Conservation (phyloP, 2,888 invertebrate species). For the Nephrotoma guestfalica region DNA sequence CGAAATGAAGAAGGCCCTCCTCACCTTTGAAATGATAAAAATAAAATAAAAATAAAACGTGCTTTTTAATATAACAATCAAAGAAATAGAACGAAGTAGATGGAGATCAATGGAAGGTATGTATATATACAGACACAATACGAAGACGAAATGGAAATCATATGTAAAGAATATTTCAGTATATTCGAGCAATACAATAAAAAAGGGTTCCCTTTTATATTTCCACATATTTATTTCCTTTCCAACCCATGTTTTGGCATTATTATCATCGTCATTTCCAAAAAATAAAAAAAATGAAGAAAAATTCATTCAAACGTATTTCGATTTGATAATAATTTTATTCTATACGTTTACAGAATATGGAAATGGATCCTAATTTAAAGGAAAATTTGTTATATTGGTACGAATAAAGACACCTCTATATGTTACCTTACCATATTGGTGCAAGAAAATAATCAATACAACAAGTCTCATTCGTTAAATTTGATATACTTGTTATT, state of each 20-base stretch:
- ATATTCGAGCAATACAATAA: neutral
- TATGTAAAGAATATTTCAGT: neutral
- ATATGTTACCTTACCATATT: neutral
- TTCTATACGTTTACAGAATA: neutral
- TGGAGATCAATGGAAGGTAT: neutral
- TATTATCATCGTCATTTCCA: neutral
- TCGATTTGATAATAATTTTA: neutral
- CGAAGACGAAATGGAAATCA: slow-evolving; percentile 1
- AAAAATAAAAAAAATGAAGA: neutral
- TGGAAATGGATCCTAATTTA: neutral
- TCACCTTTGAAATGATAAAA: neutral
- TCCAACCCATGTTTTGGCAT: neutral
- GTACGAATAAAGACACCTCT: too few species aligned
- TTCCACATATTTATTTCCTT: neutral
- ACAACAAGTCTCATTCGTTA: neutral
- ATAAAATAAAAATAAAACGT: slow-evolving; percentile 1
- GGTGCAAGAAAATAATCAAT: neutral
- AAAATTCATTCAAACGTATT: neutral
- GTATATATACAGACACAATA: neutral
- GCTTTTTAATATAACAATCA: neutral
- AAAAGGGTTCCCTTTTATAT: neutral
- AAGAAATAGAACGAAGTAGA: neutral
- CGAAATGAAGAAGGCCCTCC: neutral
- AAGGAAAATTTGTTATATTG: neutral
- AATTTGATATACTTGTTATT: neutral